These are phyloP conservation scores for Hypolimnas misippus DNA, from an alignment of 2,888 invertebrate genomes.

Conservation along the genomic window DNA sequence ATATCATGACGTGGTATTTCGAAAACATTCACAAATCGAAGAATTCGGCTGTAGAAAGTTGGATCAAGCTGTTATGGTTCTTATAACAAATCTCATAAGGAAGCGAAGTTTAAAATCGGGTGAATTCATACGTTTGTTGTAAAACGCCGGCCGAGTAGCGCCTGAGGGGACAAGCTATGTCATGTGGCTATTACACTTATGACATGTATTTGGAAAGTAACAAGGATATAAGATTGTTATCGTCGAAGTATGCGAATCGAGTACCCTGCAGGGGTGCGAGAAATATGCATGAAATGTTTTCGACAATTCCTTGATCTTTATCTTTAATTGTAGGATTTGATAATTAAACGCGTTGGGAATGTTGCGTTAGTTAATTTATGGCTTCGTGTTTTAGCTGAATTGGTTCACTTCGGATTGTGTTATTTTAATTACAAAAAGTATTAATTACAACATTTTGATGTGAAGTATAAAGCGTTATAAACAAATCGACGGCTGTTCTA, in stretches of 20 bases:
- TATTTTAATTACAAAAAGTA: not conserved
- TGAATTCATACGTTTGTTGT: constrained; percentile 50
- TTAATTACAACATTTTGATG: not conserved
- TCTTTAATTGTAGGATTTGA: constrained; percentile 48
- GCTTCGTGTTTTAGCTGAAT: constrained; percentile 44
- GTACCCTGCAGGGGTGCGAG: constrained; percentile 48
- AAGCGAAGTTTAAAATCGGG: constrained; percentile 22
- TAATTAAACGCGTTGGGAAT: constrained; percentile 46
- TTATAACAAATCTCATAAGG: constrained; percentile 43
- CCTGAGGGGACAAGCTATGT: constrained; percentile 74
- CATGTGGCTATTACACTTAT: constrained; percentile 73
- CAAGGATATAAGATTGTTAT: constrained; percentile 79
- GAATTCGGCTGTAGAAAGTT: constrained; percentile 38
- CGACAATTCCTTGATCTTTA: constrained; percentile 50
- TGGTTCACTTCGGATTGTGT: constrained; percentile 22
- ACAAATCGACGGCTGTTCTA: not conserved
- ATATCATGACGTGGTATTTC: constrained; percentile 30
- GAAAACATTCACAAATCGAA: constrained; percentile 43
- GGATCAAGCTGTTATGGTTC: constrained; percentile 41
- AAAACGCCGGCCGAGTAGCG: constrained; percentile 64
- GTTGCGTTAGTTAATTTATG: constrained; percentile 38
- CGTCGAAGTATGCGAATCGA: constrained; percentile 62
- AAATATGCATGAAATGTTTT: constrained; percentile 45
- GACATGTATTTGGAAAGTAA: constrained; percentile 73
- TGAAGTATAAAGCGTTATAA: not conserved